A percentile compares a stretch with the other conserved stretches of the same genome.
Conservation (phyloP, 2,113 vertebrate genomes). For the Tricholaema leucomelas region DNA sequence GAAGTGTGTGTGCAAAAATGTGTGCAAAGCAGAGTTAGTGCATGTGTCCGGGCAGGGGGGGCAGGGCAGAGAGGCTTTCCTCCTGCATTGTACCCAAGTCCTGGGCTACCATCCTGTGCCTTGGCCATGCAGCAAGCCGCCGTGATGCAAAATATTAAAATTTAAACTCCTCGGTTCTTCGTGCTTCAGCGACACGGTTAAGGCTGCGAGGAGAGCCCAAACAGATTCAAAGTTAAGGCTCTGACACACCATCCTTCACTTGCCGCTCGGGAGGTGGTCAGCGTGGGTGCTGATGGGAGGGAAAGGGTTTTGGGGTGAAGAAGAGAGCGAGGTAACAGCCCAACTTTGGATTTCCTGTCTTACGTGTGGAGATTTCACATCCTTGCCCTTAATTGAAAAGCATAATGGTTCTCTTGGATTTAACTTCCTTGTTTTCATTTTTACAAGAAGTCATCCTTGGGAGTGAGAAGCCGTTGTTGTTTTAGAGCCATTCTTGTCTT, state of each 20-base stretch:
- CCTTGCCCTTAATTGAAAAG: conserved; percentile 39
- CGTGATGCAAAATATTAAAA: conserved; percentile 35
- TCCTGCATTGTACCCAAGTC: not conserved
- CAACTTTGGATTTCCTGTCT: conserved; percentile 45
- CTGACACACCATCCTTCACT: not conserved
- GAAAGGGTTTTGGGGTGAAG: conserved; percentile 4
- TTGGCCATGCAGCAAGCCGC: not conserved
- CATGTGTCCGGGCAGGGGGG: not conserved
- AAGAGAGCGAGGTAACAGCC: conserved; percentile 19
- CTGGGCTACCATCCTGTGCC: not conserved
- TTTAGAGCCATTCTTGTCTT: conserved; percentile 29
- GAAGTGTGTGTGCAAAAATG: conserved; percentile 28
- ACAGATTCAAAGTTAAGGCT: conserved; percentile 27
- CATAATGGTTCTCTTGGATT: conserved; percentile 51
- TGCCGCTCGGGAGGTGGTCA: conserved; percentile 1
- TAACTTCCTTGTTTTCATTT: conserved; percentile 69
- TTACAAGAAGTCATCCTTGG: conserved; percentile 15
- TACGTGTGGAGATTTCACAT: conserved; percentile 1
- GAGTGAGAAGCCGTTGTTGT: not conserved
- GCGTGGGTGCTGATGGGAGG: not conserved
- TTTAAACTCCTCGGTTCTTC: conserved; percentile 8
- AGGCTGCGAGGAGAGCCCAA: not conserved
- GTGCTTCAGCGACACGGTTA: not conserved
- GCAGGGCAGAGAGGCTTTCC: not conserved
- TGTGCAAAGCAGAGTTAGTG: conserved; percentile 14